These are phyloP conservation scores for Umimayanthus chanpuru DNA, from an alignment of 92 coral and sea anemone genomes.

Conservation along the genomic window DNA sequence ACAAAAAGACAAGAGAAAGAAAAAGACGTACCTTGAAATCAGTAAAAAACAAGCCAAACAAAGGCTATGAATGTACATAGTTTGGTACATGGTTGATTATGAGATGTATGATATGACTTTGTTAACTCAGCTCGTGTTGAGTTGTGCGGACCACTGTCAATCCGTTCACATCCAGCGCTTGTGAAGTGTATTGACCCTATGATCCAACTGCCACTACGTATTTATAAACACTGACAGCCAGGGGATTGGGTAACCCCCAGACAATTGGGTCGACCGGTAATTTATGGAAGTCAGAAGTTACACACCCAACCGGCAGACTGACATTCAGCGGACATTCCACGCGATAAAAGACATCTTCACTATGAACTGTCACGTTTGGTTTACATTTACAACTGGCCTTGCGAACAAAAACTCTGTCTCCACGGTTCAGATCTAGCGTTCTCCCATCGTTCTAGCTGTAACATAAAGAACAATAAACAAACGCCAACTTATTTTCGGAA, in stretches of 20 bases:
- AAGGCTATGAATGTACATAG: background rate
- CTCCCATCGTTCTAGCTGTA: background rate
- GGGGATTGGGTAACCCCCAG: constrained; percentile 12
- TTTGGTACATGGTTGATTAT: constrained; percentile 4
- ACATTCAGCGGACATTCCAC: constrained; percentile 19
- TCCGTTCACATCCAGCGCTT: constrained; percentile 36
- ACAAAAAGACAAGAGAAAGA: background rate
- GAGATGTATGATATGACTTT: background rate
- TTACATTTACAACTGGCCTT: background rate
- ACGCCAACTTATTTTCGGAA: background rate
- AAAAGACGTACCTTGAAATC: constrained; percentile 4
- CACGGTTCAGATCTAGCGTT: background rate
- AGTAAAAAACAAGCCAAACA: constrained; percentile 20
- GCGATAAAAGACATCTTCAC: background rate
- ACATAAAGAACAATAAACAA: background rate
- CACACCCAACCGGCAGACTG: constrained; percentile 16
- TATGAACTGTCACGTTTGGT: constrained; percentile 2
- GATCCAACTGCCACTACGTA: constrained; percentile 7
- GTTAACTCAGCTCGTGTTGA: no score
- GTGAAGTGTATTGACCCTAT: background rate
- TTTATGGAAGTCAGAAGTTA: constrained; percentile 9
- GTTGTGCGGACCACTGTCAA: background rate
- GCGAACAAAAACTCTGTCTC: background rate
- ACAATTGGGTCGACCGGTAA: constrained; percentile 24
- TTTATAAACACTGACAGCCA: constrained; percentile 23